Evolutionary conservation across 2,113 vertebrate genomes (phyloP).

Genomic region (Engraulis encrasicolus): DNA sequence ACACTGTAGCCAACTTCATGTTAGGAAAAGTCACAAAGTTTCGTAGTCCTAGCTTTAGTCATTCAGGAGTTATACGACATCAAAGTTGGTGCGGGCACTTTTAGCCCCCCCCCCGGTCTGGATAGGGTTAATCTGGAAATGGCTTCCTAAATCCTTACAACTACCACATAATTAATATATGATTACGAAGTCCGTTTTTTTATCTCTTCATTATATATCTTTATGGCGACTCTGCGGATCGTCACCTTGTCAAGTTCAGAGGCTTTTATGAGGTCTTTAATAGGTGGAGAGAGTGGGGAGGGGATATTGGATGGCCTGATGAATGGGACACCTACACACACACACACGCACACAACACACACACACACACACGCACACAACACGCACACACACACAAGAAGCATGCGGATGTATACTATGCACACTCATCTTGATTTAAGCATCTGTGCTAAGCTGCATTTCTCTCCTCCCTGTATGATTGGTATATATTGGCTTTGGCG

Average conservation of each 20-base stretch:
- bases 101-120: too few relatives aligned
- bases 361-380: background rate
- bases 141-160: slow-evolving; percentile 61
- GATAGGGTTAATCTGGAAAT: slow-evolving; percentile 62
- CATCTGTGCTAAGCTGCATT: slow-evolving; percentile 38
- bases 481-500: slow-evolving; percentile 52
- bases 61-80: too few relatives aligned
- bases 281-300: slow-evolving; percentile 63
- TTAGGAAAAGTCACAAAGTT: too few relatives aligned
- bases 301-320: background rate
- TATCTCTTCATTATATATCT: slow-evolving; percentile 57
- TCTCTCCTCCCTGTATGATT: slow-evolving; percentile 50
- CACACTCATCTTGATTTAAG: slow-evolving; percentile 16
- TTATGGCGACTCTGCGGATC: slow-evolving; percentile 65
- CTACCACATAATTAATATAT: slow-evolving; percentile 69
- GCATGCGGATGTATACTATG: too few relatives aligned
- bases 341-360: background rate
- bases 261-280: slow-evolving; percentile 70
- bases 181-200: slow-evolving; percentile 69
- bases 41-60: too few relatives aligned
- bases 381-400: too few relatives aligned
- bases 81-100: too few relatives aligned
- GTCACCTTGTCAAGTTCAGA: slow-evolving; percentile 74
- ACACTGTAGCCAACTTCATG: too few relatives aligned
- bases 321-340: background rate